Evolutionary conservation across 2,113 vertebrate species (phyloP), one percentile per base, ranked within the genome.

Genomic region (Butorides virescens): DNA sequence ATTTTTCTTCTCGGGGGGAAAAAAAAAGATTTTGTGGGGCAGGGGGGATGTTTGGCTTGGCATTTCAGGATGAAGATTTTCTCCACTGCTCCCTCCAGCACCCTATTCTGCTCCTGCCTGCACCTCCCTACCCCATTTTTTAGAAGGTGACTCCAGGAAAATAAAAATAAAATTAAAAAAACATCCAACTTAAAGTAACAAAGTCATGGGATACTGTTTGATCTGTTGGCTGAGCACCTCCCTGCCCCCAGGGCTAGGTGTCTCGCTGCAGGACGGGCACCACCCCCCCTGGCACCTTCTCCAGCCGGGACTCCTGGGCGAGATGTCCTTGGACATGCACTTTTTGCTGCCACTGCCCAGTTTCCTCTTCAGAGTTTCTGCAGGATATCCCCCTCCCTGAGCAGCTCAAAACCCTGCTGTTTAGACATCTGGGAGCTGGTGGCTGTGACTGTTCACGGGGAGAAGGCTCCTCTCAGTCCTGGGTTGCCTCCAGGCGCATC

Each of bases 31-130:
- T 30, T 75, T n/a, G 10, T 68, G 58, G 58, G 22, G 6, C 17
- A 50, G 37, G 27, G 49, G 19, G 47, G 12, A 47, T 87, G 55
- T 87, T 83, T 91, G 52, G 4, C 39, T 88, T 86, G 70, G 14
- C 34, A 44, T 86, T 93, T 71, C 29, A 81, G 72, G 42, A 52
- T 74, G 46, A 87, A 55, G 29, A 23, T 63, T 86, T 90, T 87
- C 29, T 53, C 34, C 10, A 27, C 21, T 47, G 29, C 21, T 91
- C 19, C 27, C 16, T 72, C 49, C 47, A 86, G 42, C 47, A 34
- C 13, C 26, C 11, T 63, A 5, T 52, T 86, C 73, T 87, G 10
- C 29, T 81, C 3, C 21, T 7, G 2, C 17, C 18, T 42, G 22
- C 37, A 61, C 20, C 11, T 36, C n/a, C 20, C 7, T 14, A 56